Conservation (phyloP, 2,888 invertebrate genomes). For the Idaea aversata region DNA sequence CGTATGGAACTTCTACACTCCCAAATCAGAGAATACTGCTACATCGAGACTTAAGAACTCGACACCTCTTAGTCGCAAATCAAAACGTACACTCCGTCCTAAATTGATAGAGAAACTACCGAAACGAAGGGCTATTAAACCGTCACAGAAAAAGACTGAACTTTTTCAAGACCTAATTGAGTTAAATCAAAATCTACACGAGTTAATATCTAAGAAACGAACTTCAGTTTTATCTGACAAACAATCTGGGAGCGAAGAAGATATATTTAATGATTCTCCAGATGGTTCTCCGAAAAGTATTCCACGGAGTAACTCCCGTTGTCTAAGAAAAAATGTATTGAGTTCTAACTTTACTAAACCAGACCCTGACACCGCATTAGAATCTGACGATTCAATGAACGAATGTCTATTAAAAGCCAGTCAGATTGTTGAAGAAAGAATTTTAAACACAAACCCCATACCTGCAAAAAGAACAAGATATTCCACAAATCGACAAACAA, state of each 20-base stretch:
- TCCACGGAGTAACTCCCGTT: conserved; percentile 48
- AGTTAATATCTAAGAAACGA: conserved; percentile 54
- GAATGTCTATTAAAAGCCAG: conserved; percentile 72
- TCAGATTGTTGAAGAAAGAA: conserved; percentile 70
- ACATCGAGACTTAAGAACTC: conserved; percentile 53
- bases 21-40: conserved; percentile 56
- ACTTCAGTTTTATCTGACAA: conserved; percentile 32
- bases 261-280: conserved; percentile 59
- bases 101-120: conserved; percentile 57
- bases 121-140: conserved; percentile 51
- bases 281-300: conserved; percentile 64
- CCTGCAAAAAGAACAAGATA: conserved; percentile 45
- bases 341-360: conserved; percentile 67
- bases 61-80: conserved; percentile 63
- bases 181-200: conserved; percentile 67
- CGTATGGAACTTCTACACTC: conserved; percentile 76
- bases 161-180: conserved; percentile 67
- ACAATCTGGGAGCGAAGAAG: conserved; percentile 61
- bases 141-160: conserved; percentile 60
- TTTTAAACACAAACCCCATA: conserved; percentile 42
- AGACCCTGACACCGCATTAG: conserved; percentile 62
- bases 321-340: conserved; percentile 66
- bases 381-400: conserved; percentile 77
- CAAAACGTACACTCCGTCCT: conserved; percentile 49
- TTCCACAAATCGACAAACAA: conserved; percentile 31